These are phyloP conservation scores for Quiscalus mexicanus DNA, from an alignment of 2,113 vertebrate genomes.

Conservation along the genomic window DNA sequence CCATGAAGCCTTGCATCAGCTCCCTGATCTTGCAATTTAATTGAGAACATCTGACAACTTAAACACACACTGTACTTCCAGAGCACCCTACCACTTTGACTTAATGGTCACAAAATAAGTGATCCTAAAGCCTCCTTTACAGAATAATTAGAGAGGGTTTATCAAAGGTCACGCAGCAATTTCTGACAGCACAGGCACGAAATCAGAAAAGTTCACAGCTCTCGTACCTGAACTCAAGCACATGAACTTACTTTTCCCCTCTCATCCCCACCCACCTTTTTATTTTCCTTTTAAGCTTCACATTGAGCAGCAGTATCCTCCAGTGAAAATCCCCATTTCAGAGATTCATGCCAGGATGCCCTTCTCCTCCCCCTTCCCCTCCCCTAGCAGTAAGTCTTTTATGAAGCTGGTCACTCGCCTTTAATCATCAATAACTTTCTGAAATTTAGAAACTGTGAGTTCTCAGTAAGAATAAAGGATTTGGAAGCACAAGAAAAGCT, in stretches of 20 bases:
- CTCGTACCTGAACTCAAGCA: background rate
- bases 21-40: background rate
- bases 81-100: background rate
- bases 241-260: background rate
- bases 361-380: background rate
- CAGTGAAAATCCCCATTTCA: background rate
- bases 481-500: background rate
- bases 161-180: background rate
- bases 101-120: background rate
- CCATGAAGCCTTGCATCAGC: background rate
- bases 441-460: background rate
- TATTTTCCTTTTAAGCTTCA: background rate
- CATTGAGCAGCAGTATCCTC: background rate
- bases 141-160: background rate
- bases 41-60: background rate
- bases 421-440: slow-evolving; percentile 1
- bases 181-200: background rate
- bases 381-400: background rate
- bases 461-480: background rate
- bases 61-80: background rate
- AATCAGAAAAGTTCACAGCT: background rate
- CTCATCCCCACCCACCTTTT: background rate
- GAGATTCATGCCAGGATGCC: background rate
- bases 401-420: background rate
- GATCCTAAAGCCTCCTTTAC: background rate